These are phyloP conservation scores for Noctilio leporinus DNA, from an alignment of 2,113 vertebrate species.

Conservation along the genomic window DNA sequence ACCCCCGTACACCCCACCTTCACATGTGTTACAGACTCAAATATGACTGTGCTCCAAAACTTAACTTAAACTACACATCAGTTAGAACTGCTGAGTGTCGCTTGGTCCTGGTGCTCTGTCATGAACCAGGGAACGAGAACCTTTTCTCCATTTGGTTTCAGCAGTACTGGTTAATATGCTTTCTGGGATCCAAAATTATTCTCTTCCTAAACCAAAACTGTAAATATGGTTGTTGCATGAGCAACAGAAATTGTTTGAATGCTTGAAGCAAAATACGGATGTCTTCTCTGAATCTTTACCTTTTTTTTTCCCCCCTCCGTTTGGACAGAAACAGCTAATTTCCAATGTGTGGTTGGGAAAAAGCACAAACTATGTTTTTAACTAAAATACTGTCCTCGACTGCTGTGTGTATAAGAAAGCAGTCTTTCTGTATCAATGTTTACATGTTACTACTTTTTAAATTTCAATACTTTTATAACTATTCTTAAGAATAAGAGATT, in stretches of 20 bases:
- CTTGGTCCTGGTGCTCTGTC: constrained; percentile 63
- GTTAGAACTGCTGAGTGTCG: constrained; percentile 57
- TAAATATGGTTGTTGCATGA: constrained; percentile 77
- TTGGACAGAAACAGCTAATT: constrained; percentile 54
- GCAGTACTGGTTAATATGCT: constrained; percentile 75
- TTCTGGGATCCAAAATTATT: constrained; percentile 80
- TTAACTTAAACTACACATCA: background rate
- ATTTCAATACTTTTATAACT: constrained; percentile 94
- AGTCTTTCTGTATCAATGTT: constrained; percentile 88
- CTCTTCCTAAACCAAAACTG: constrained; percentile 85
- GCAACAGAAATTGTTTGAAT: constrained; percentile 77
- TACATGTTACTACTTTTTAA: constrained; percentile 95
- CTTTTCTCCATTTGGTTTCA: constrained; percentile 52
- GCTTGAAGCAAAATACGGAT: constrained; percentile 69
- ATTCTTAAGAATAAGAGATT: constrained; percentile 87
- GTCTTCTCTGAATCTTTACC: constrained; percentile 59
- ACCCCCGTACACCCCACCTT: constrained; percentile 92
- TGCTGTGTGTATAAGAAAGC: constrained; percentile 80
- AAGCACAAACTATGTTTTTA: constrained; percentile 83
- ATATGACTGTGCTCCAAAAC: constrained; percentile 81
- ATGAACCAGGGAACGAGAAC: constrained; percentile 48
- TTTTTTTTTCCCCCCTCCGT: constrained; percentile 41
- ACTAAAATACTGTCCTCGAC: constrained; percentile 75
- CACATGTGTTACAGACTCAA: constrained; percentile 89
- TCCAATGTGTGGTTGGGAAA: constrained; percentile 73